These are phyloP conservation scores for Platyrinchus mystaceus DNA, from an alignment of 2,797 vertebrate species.

Conservation along the genomic window DNA sequence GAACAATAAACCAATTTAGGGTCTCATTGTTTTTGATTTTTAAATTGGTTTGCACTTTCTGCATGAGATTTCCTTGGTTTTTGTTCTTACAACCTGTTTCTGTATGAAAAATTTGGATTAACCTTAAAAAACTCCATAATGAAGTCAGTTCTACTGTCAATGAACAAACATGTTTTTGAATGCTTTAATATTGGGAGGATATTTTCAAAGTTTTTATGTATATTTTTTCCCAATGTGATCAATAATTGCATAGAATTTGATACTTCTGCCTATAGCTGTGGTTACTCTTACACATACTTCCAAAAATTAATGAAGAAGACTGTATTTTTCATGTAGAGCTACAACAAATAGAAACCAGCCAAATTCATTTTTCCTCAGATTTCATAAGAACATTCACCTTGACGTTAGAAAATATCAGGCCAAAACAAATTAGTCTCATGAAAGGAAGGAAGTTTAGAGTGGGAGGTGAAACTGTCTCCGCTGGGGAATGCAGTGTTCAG, in stretches of 20 bases:
- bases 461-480: background rate
- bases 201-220: background rate
- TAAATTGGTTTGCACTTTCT: background rate
- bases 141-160: background rate
- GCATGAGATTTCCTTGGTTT: background rate
- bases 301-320: background rate
- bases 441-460: conserved; percentile 1
- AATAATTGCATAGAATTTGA: background rate
- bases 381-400: background rate
- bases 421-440: background rate
- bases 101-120: background rate
- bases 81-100: background rate
- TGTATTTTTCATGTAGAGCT: background rate
- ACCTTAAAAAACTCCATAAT: background rate
- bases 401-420: background rate
- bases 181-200: background rate
- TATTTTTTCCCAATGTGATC: background rate
- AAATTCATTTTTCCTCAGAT: background rate
- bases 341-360: background rate
- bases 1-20: background rate
- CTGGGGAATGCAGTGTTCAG: background rate
- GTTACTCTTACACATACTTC: background rate
- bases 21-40: background rate
- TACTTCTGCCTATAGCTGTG: background rate
- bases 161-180: background rate